Base-by-base conservation (phyloP, 2,113 vertebrate species). In the Melanerpes formicivorus region DNA sequence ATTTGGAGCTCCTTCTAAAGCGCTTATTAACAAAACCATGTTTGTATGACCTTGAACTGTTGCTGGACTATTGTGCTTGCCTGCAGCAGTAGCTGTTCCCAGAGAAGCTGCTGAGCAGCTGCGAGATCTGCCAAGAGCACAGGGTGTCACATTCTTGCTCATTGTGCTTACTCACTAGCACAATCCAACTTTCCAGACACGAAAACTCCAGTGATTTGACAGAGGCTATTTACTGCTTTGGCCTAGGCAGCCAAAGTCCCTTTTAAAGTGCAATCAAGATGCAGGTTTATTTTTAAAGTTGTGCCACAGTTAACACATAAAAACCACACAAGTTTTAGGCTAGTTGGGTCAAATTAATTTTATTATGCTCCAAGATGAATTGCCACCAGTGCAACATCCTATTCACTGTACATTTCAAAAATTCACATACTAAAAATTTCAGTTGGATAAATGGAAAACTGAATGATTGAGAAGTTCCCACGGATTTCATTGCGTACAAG, bases 331-430 rank as follows among this genome's bases (percentile, higher is more conserved):
- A 90, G 55, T 81, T 95, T 96, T 91, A 94, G 54, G 7, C 73
- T 96, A 88, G 88, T 97, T 97, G 97, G 94, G 93, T 97, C 97
- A 98, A 98, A 98, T 98, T 98, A 98, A 98, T 98, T 98, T 98
- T 98, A 98, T 98, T 98, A 98, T 97, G 97, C 92, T 98, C 94
- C 96, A 97, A 97, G 97, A 98, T 98, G 98, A 98, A 98, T 98
- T 98, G 98, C 98, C 98, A 98, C 98, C 98, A 98, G 98, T 98
- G 98, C 98, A 98, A 98, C 96, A 98, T 98, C 98, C 97, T 98
- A 98, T 97, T 98, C 95, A 97, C 98, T 98, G 97, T 97, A 98
- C 98, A 98, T 97, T 97, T 96, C 95, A 96, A 97, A 97, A 97
- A 97, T 97, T 98, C 97, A 98, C 97, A 98, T 97, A 98, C 97